Evolutionary conservation across 2,888 invertebrate genomes (phyloP).

Genomic region (Muscina levida): DNA sequence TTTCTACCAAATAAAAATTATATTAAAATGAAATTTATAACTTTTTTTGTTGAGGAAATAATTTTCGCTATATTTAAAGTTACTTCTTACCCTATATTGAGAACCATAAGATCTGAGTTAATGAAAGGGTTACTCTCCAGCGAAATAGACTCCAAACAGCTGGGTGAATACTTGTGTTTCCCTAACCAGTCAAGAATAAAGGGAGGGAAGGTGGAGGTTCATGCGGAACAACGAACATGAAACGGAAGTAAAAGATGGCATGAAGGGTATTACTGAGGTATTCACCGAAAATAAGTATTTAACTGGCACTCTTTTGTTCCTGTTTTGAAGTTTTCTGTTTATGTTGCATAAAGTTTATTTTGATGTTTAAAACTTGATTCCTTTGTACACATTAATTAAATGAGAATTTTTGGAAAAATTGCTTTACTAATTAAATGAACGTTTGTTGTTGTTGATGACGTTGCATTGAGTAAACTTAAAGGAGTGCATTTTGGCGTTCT

Average conservation of each 20-base stretch:
- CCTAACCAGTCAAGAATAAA: conserved; percentile 18
- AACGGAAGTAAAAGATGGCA: too few relatives aligned
- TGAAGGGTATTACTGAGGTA: background rate
- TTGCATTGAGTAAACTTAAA: too few relatives aligned
- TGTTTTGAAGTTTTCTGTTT: background rate
- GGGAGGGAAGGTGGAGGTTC: background rate
- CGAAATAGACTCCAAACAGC: conserved; percentile 30
- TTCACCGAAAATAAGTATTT: conserved; percentile 45
- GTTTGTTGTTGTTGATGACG: too few relatives aligned
- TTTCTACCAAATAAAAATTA: conserved; percentile 22
- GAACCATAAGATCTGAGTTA: background rate
- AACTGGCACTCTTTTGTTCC: background rate
- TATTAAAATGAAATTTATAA: conserved; percentile 53
- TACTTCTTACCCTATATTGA: background rate
- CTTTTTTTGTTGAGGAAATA: conserved; percentile 25
- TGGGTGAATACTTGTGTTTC: conserved; percentile 39
- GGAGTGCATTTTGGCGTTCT: too few relatives aligned
- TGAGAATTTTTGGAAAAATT: background rate
- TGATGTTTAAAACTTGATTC: conserved; percentile 2
- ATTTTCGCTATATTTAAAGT: conserved; percentile 6
- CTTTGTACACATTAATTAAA: conserved; percentile 2
- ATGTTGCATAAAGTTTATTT: conserved; percentile 20
- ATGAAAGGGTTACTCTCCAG: background rate
- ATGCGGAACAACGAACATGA: too few relatives aligned
- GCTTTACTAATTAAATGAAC: too few relatives aligned